A percentile compares a stretch with the other conserved stretches of the same genome.
Conservation (phyloP, 2,888 invertebrate genomes). For the Synanthedon myopaeformis region DNA sequence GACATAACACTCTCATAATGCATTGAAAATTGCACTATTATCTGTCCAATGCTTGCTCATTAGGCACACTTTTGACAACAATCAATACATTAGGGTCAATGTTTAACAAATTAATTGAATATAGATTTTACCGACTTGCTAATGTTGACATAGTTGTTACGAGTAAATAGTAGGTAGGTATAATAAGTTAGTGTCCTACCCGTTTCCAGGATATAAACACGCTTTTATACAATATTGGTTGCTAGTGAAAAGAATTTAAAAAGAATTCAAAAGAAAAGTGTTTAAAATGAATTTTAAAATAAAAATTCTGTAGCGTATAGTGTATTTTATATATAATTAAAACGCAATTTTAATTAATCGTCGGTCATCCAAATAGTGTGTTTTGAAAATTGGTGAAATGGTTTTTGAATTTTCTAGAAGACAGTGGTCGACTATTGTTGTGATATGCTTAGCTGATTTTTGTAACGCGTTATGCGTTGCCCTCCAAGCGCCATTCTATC, state of each 20-base stretch:
- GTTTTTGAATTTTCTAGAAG: slow-evolving; percentile 75
- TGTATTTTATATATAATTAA: too few species aligned
- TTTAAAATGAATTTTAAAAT: not conserved
- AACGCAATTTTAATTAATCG: slow-evolving; percentile 6
- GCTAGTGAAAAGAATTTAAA: not conserved
- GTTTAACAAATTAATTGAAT: too few species aligned
- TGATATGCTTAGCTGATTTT: slow-evolving; percentile 85
- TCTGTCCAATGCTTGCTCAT: too few species aligned
- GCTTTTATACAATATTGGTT: slow-evolving; percentile 1
- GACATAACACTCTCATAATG: too few species aligned
- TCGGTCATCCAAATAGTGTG: not conserved
- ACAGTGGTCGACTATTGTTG: slow-evolving; percentile 82
- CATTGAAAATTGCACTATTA: too few species aligned
- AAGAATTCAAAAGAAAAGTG: not conserved
- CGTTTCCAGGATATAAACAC: slow-evolving; percentile 20
- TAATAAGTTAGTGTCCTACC: slow-evolving; percentile 28
- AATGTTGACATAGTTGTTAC: too few species aligned
- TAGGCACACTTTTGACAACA: too few species aligned
- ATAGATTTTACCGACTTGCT: too few species aligned
- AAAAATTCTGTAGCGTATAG: not conserved
- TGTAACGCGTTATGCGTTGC: slow-evolving; percentile 88
- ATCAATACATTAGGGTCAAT: too few species aligned
- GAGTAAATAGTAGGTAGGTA: not conserved
- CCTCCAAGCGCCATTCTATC: slow-evolving; percentile 88
- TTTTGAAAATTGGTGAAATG: slow-evolving; percentile 41